These are phyloP conservation scores for Phortica okadai DNA, from an alignment of 2,888 invertebrate species.

Conservation along the genomic window DNA sequence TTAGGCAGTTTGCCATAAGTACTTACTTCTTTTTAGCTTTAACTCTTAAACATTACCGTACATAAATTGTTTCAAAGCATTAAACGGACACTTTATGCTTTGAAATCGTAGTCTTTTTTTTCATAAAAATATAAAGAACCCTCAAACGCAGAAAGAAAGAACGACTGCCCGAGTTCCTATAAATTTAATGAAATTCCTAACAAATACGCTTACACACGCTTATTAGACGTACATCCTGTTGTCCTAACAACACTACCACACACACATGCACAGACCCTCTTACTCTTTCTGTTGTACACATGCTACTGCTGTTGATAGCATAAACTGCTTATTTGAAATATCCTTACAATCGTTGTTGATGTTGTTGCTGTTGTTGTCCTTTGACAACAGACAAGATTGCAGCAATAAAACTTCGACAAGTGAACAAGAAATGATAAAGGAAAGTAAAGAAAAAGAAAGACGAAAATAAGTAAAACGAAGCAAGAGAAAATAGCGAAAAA, in stretches of 20 bases:
- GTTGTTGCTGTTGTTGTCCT: constrained; percentile 42
- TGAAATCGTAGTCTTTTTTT: neutral
- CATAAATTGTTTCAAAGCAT: neutral
- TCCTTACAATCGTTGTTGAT: constrained; percentile 46
- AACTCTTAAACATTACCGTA: neutral
- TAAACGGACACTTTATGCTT: constrained; percentile 8
- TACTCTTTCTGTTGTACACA: neutral
- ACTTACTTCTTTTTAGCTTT: neutral
- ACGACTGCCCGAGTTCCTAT: constrained; percentile 12
- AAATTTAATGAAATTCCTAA: constrained; percentile 19
- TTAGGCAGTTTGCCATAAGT: neutral
- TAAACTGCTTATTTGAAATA: constrained; percentile 45
- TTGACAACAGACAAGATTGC: constrained; percentile 71
- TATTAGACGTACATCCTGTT: constrained; percentile 65
- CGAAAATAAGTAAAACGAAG: neutral
- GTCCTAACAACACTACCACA: constrained; percentile 58
- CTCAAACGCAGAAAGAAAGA: neutral
- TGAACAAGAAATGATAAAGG: constrained; percentile 71
- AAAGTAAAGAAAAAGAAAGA: constrained; percentile 36
- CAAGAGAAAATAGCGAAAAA: neutral
- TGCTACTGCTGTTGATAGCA: neutral
- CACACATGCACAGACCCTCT: constrained; percentile 39
- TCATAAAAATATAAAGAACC: neutral
- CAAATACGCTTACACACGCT: constrained; percentile 53
- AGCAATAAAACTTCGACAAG: constrained; percentile 72